Conservation (phyloP, 2,113 vertebrate genomes). For the Isichthys henryi region DNA sequence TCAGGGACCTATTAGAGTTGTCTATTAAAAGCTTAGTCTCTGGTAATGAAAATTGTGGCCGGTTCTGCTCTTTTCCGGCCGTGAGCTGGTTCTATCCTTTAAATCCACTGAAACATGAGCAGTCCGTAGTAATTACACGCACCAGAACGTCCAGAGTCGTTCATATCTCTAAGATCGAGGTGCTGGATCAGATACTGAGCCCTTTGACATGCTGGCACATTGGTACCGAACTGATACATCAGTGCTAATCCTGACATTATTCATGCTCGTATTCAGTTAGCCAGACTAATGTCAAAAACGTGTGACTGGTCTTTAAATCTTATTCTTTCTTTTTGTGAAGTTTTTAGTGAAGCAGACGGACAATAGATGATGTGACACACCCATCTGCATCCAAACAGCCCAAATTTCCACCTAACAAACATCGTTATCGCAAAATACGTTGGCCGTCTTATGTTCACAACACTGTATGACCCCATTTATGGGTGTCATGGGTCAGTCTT, state of each 20-base stretch:
- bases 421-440: not conserved
- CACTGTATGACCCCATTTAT: not conserved
- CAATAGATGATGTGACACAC: not conserved
- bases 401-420: not conserved
- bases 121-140: conserved; percentile 42
- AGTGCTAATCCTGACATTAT: not conserved
- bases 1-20: conserved; percentile 46
- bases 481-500: not conserved
- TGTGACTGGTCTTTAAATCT: not conserved
- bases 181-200: not conserved
- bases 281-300: not conserved
- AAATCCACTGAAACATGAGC: conserved; percentile 34
- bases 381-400: not conserved
- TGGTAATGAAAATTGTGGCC: conserved; percentile 31
- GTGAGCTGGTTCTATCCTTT: not conserved
- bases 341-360: not conserved
- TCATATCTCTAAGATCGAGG: conserved; percentile 24
- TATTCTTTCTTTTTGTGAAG: not conserved
- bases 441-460: not conserved
- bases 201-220: not conserved
- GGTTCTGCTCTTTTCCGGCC: not conserved
- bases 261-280: not conserved
- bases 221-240: not conserved
- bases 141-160: not conserved
- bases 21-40: conserved; percentile 36